Percentiles rank a stretch among this genome's conserved stretches.
Evolutionary conservation across 2,888 invertebrate genomes (phyloP).

Genomic region (Pimpla rufipes): DNA sequence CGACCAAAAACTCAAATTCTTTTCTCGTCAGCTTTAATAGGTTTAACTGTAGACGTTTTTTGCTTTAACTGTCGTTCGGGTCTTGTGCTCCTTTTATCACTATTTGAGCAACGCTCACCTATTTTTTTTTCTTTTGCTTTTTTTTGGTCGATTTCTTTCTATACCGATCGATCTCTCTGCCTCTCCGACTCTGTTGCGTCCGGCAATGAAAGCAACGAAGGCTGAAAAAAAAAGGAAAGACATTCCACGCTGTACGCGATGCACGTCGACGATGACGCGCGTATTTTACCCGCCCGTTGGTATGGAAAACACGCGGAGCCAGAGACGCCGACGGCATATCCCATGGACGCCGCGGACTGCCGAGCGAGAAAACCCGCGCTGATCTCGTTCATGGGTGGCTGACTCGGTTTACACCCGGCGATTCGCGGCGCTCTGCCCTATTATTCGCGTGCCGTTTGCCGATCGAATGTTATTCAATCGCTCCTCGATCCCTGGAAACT

Average conservation of each 20-base stretch:
- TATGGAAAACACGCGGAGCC: slow-evolving; percentile 25
- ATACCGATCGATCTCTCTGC: not conserved
- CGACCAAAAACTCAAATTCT: not conserved
- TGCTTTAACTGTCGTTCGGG: not conserved
- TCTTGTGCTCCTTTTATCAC: not conserved
- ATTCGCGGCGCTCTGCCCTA: slow-evolving; percentile 12
- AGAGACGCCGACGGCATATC: not conserved
- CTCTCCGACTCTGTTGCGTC: not conserved
- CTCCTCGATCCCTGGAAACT: slow-evolving; percentile 45
- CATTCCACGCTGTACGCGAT: slow-evolving; percentile 16
- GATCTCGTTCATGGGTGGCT: slow-evolving; percentile 29
- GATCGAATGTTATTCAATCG: slow-evolving; percentile 44
- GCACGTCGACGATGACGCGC: slow-evolving; percentile 25
- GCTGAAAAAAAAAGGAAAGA: slow-evolving; percentile 3
- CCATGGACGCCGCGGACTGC: not conserved
- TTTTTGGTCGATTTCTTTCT: not conserved
- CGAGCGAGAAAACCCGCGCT: slow-evolving; percentile 6
- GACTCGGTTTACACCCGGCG: not conserved
- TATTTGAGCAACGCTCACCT: not conserved
- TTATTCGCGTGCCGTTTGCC: slow-evolving; percentile 45
- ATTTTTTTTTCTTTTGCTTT: not conserved
- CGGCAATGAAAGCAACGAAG: no score
- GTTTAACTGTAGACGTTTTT: no score
- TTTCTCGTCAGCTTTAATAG: not conserved
- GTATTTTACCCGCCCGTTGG: slow-evolving; percentile 18